phyloP scores from a whole-genome alignment of 2,113 vertebrate species.

The Anolis sagrei region DNA sequence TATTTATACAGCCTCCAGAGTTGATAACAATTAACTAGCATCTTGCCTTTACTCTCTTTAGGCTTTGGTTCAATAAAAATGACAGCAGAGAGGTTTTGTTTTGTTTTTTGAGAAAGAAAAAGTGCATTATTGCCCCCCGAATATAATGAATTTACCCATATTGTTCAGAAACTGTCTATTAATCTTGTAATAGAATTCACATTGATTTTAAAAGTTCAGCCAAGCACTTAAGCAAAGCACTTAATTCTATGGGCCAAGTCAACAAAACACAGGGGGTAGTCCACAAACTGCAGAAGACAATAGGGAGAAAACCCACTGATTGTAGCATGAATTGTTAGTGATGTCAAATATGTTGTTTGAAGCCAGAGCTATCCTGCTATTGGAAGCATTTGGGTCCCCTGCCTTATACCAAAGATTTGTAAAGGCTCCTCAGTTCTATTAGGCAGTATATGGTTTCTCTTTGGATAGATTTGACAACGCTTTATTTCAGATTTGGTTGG shows the following conservation, averaged over 20 bases:
- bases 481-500: too few species aligned
- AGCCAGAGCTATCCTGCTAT: neutral
- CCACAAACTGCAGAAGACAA: neutral
- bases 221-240: slow-evolving; percentile 40
- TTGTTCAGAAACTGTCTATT: slow-evolving; percentile 33
- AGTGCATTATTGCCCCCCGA: neutral
- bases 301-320: neutral
- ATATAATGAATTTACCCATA: slow-evolving; percentile 24
- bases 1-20: slow-evolving; percentile 16
- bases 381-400: neutral
- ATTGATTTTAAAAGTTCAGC: slow-evolving; percentile 20
- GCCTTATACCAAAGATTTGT: neutral
- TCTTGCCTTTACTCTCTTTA: slow-evolving; percentile 21
- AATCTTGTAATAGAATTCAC: slow-evolving; percentile 39
- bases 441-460: too few species aligned
- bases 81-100: neutral
- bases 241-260: slow-evolving; percentile 14
- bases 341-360: neutral
- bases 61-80: slow-evolving; percentile 27
- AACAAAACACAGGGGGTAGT: neutral
- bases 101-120: neutral
- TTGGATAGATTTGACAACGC: too few species aligned
- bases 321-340: neutral
- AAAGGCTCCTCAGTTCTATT: neutral
- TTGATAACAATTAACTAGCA: slow-evolving; percentile 40